Percentiles rank a stretch among this genome's conserved stretches.
phyloP scores from a whole-genome alignment of 2,113 vertebrate species.

The Apeltes quadracus region DNA sequence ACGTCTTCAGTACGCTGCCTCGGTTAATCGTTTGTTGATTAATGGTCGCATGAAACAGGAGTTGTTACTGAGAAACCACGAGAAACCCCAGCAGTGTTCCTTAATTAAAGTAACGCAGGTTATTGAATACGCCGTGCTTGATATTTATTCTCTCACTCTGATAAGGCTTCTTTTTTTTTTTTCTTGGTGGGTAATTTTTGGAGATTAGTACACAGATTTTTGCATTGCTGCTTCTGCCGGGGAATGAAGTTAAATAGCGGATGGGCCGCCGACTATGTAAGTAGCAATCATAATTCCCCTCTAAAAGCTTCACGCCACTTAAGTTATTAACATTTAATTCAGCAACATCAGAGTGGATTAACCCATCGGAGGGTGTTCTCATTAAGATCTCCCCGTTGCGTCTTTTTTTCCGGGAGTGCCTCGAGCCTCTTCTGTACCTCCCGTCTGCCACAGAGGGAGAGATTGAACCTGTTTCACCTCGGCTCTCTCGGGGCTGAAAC shows the following conservation, averaged over 20 bases:
- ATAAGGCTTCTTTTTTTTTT: constrained; percentile 15
- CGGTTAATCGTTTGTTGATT: constrained; percentile 20
- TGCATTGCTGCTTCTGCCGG: constrained; percentile 30
- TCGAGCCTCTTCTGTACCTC: constrained; percentile 6
- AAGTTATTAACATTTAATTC: constrained; percentile 77
- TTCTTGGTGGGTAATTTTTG: background rate
- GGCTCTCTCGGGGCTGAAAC: background rate
- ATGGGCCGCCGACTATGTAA: constrained; percentile 42
- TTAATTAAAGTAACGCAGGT: constrained; percentile 28
- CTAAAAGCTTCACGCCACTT: constrained; percentile 72
- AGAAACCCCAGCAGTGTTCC: background rate
- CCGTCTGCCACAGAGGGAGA: constrained; percentile 22
- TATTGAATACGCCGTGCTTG: constrained; percentile 19
- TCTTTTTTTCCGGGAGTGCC: constrained; percentile 36
- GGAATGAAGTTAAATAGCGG: constrained; percentile 51
- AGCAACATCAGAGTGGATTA: constrained; percentile 63
- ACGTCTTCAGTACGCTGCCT: background rate
- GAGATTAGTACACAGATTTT: constrained; percentile 27
- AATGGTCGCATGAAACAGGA: background rate
- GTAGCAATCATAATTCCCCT: constrained; percentile 52
- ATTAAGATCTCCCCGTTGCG: constrained; percentile 51
- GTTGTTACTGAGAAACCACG: background rate
- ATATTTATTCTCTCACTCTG: background rate
- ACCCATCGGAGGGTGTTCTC: constrained; percentile 56
- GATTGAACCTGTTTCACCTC: constrained; percentile 32